Percentiles rank a stretch among this genome's conserved stretches.
These are phyloP conservation scores for Sipunculus nudus DNA, from an alignment of 2,888 invertebrate species.

Conservation along the genomic window DNA sequence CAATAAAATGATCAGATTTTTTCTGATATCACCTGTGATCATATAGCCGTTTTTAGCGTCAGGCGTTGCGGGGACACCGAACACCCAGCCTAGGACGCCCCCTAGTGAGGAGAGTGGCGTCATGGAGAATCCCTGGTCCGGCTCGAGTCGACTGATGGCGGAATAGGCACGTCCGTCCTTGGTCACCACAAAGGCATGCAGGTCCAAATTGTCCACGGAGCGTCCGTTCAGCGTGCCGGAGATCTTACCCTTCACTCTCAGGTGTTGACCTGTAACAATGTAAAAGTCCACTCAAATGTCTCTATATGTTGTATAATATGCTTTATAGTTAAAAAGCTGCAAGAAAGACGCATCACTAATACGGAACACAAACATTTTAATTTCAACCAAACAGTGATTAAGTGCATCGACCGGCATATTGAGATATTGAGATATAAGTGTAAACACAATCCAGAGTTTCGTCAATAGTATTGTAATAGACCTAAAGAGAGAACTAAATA, in stretches of 20 bases:
- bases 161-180: constrained; percentile 73
- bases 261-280: constrained; percentile 75
- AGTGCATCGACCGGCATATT: no score
- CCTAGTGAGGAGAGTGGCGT: constrained; percentile 79
- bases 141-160: constrained; percentile 84
- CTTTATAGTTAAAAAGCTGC: background rate
- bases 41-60: constrained; percentile 88
- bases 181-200: constrained; percentile 92
- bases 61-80: constrained; percentile 80
- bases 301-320: background rate
- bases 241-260: constrained; percentile 90
- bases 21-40: constrained; percentile 65
- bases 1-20: background rate
- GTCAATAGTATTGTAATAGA: no score
- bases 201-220: constrained; percentile 77
- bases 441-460: no score
- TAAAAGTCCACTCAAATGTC: background rate
- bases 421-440: no score
- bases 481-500: no score
- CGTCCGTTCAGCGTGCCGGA: constrained; percentile 83
- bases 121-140: constrained; percentile 79
- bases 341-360: no score
- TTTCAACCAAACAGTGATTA: no score
- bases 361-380: no score
- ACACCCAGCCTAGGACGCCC: constrained; percentile 90